Conservation (phyloP, 2,888 invertebrate species). For the Antheraea assamensis region DNA sequence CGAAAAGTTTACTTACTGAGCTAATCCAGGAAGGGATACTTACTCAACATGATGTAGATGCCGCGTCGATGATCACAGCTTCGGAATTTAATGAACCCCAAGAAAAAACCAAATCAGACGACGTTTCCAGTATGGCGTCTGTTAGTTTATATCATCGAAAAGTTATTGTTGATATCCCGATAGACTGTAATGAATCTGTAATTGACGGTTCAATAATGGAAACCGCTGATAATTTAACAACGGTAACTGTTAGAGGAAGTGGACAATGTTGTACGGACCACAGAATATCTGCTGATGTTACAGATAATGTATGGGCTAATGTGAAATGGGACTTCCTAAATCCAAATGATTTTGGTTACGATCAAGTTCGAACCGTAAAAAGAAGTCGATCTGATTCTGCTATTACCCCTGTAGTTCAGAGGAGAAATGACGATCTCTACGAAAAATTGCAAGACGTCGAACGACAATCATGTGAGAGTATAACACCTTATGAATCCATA, state of each 20-base stretch:
- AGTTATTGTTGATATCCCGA: slow-evolving; percentile 69
- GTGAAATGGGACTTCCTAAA: slow-evolving; percentile 76
- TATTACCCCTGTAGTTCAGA: slow-evolving; percentile 62
- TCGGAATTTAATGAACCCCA: slow-evolving; percentile 61
- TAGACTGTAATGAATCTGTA: slow-evolving; percentile 65
- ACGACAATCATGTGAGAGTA: slow-evolving; percentile 71
- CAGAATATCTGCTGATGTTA: slow-evolving; percentile 73
- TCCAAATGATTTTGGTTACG: slow-evolving; percentile 74
- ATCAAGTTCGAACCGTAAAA: slow-evolving; percentile 71
- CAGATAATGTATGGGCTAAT: slow-evolving; percentile 77
- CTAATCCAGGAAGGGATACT: slow-evolving; percentile 74
- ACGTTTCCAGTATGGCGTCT: slow-evolving; percentile 66
- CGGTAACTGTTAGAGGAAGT: slow-evolving; percentile 65
- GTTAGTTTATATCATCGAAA: slow-evolving; percentile 60
- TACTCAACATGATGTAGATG: slow-evolving; percentile 71
- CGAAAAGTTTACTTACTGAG: slow-evolving; percentile 72
- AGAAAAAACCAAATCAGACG: slow-evolving; percentile 60
- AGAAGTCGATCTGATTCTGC: slow-evolving; percentile 76
- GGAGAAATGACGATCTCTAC: slow-evolving; percentile 72
- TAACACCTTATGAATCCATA: slow-evolving; percentile 78
- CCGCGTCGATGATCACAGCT: slow-evolving; percentile 63
- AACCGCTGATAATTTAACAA: slow-evolving; percentile 66
- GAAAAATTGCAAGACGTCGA: slow-evolving; percentile 67
- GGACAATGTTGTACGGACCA: slow-evolving; percentile 75
- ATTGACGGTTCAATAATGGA: slow-evolving; percentile 64